phyloP scores from a whole-genome alignment of 2,797 vertebrate genomes.

The Graptemys geographica region DNA sequence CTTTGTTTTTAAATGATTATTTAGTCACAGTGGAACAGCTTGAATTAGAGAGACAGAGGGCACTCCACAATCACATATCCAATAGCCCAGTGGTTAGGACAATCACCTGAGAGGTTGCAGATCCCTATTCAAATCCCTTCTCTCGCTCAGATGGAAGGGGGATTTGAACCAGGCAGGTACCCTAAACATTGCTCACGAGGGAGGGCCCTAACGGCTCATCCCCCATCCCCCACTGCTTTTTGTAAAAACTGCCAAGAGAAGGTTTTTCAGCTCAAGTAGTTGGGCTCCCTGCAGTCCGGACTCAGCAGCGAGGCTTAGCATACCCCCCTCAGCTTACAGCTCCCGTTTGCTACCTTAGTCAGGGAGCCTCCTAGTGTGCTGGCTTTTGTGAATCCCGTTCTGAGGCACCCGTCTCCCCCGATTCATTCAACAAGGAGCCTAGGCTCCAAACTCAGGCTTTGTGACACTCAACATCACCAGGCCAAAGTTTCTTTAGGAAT shows the following conservation, averaged over 20 bases:
- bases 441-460: not conserved
- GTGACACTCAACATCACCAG: not conserved
- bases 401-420: accelerated
- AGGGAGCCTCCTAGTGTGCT: not conserved
- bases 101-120: not conserved
- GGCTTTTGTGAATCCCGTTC: not conserved
- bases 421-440: not conserved
- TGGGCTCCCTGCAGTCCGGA: not conserved
- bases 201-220: not conserved
- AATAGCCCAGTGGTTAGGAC: not conserved
- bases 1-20: not conserved
- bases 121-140: not conserved
- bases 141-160: not conserved
- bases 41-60: not conserved
- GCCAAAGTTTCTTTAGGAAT: not conserved
- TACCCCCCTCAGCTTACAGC: not conserved
- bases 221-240: too few relatives aligned
- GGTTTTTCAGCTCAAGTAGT: not conserved
- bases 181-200: not conserved
- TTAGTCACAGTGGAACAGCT: not conserved
- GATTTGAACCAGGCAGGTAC: not conserved
- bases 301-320: not conserved
- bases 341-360: not conserved
- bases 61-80: not conserved
- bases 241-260: not conserved